phyloP scores from a whole-genome alignment of 1,140 invertebrate genomes.

The Nasonia giraulti region DNA sequence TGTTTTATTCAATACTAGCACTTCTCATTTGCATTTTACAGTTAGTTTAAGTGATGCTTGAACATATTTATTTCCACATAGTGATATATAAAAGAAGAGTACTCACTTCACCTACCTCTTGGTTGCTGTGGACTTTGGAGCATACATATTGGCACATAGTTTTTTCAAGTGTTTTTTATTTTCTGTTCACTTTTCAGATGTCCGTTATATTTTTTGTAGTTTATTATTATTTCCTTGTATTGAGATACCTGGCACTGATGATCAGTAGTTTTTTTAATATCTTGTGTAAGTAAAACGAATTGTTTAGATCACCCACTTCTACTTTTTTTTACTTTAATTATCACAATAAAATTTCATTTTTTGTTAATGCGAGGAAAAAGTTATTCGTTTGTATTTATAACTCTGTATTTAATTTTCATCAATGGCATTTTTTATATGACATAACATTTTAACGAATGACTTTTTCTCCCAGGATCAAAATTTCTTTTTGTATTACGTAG shows the following conservation, averaged over 20 bases:
- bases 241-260: constrained; percentile 59
- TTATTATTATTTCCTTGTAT: constrained; percentile 59
- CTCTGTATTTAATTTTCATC: background rate
- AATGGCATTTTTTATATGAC: background rate
- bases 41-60: constrained; percentile 38
- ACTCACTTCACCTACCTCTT: constrained; percentile 39
- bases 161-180: constrained; percentile 37
- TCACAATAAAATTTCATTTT: background rate
- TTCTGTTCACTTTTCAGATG: constrained; percentile 64
- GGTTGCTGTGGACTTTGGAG: constrained; percentile 45
- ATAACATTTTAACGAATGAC: constrained; percentile 2
- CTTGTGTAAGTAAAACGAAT: constrained; percentile 48
- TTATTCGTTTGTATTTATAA: constrained; percentile 1
- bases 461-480: constrained; percentile 19
- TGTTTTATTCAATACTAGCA: constrained; percentile 58
- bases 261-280: constrained; percentile 48
- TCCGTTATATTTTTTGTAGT: constrained; percentile 64
- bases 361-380: background rate
- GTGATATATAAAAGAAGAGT: constrained; percentile 22
- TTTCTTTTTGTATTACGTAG: constrained; percentile 18
- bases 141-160: constrained; percentile 37
- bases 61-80: background rate
- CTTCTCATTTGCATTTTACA: constrained; percentile 55
- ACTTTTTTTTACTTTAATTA: constrained; percentile 15
- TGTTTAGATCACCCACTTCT: constrained; percentile 25